Evolutionary conservation across 2,888 invertebrate genomes (phyloP).

Genomic region (Megamerina dolium): DNA sequence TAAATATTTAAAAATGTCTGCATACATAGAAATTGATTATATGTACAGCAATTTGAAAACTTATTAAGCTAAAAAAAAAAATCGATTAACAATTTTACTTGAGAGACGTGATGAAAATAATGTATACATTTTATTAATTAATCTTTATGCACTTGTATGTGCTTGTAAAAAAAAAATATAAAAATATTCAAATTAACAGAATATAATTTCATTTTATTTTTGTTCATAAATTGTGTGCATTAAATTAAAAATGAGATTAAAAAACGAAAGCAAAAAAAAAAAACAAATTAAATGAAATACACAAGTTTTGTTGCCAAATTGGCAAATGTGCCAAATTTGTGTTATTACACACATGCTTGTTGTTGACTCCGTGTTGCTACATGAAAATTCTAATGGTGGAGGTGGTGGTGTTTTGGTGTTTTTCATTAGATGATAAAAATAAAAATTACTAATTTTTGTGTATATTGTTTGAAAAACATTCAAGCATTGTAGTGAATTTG

Average conservation of each 20-base stretch:
- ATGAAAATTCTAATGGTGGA: not conserved
- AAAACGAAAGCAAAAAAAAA: not conserved
- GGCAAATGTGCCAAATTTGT: conserved; percentile 12
- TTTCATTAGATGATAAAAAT: not conserved
- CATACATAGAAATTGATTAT: too few species aligned
- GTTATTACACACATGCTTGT: too few species aligned
- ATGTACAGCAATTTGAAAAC: too few species aligned
- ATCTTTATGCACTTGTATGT: conserved; percentile 2
- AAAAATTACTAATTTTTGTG: conserved; percentile 3
- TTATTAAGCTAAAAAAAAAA: conserved; percentile 3
- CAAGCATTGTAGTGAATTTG: not conserved
- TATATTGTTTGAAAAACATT: not conserved
- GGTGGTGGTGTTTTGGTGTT: too few species aligned
- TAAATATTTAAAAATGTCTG: too few species aligned
- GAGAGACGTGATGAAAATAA: too few species aligned
- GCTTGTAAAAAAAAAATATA: not conserved
- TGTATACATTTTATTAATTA: too few species aligned
- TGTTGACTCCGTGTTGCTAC: not conserved
- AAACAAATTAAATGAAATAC: too few species aligned
- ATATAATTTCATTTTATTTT: not conserved
- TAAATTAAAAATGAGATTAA: not conserved
- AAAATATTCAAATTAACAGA: too few species aligned
- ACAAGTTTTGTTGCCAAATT: conserved; percentile 8
- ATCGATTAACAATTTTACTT: conserved; percentile 3
- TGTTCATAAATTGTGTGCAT: not conserved